Base-by-base conservation (phyloP, 2,797 vertebrate genomes). In the Prunella strophiata region DNA sequence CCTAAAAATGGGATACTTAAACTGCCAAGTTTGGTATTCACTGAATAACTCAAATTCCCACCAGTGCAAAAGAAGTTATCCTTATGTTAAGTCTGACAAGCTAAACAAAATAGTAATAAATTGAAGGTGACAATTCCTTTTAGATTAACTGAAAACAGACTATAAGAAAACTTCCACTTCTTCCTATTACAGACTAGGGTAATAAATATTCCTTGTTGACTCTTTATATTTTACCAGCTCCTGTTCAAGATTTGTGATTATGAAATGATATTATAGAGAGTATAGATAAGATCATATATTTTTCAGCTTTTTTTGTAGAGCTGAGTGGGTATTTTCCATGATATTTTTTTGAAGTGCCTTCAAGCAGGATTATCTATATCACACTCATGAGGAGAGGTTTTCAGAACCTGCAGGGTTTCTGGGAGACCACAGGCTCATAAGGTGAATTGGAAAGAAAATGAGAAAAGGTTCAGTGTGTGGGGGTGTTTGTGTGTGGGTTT, bases 101-200 rank as follows among this genome's bases (percentile, higher is more conserved):
- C 10, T 66, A 74, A 80, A 66, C 20, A 94, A 88, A 92, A 48
- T 22, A 54, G 15, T 34, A 80, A 75, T 85, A 94, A 94, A 79
- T 63, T 72, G 55, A 81, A 93, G 6, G 47, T 74, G 72, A 61
- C 32, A 82, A 12, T 8, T 79, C 18, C 54, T 79, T 78, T 90
- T 66, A 84, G 42, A 74, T 83, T 81, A 74, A 86, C 74, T 91
- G 73, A 90, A 86, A 82, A 50, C 26, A 76, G 18, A 29, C 29
- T 78, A 5, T 63, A 27, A 61, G 74, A 83, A 85, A 78, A 74
- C 43, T 91, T 42, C 18, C 30, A 68, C 50, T 86, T 82, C 54
- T 84, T 84, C 45, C 32, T 84, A 29, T 58, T 58, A 40, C 14
- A 82, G 38, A 19, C 25, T 65, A 9, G 29, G 10, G 5, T 63